Conservation (phyloP, 1,140 invertebrate genomes). For the Brachionus plicatilis region DNA sequence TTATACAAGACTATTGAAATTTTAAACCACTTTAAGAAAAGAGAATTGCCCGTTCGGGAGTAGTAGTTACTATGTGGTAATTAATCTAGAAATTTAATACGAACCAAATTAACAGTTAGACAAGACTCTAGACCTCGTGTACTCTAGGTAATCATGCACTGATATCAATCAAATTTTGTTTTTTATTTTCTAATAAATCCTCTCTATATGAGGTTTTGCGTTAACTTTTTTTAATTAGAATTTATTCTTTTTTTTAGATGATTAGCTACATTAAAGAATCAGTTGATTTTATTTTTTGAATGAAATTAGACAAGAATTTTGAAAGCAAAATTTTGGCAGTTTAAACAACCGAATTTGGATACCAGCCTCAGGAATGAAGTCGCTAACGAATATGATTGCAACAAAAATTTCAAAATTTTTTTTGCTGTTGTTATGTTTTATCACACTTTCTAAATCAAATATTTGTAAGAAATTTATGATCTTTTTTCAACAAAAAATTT, state of each 20-base stretch:
- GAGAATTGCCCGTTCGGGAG: not conserved
- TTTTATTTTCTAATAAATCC: not conserved
- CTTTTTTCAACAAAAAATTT: not conserved
- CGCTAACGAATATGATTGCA: not conserved
- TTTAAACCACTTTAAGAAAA: not conserved
- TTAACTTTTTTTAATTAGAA: not conserved
- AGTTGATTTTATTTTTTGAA: not conserved
- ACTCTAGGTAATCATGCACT: not conserved
- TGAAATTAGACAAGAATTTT: not conserved
- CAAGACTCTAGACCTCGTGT: not conserved
- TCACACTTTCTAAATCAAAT: not conserved
- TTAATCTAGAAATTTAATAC: not conserved
- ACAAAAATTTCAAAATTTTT: not conserved
- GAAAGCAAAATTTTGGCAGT: not conserved
- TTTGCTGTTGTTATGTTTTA: not conserved
- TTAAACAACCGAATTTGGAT: not conserved
- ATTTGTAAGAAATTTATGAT: not conserved
- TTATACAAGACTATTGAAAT: not conserved
- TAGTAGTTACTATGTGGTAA: not conserved
- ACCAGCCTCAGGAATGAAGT: not conserved
- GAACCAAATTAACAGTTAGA: not conserved
- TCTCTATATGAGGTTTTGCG: not conserved
- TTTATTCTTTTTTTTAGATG: not conserved
- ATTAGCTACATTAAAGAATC: not conserved
- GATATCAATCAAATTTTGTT: not conserved